Evolutionary conservation across 2,888 invertebrate genomes (phyloP).

Genomic region (Fabriciana adippe): DNA sequence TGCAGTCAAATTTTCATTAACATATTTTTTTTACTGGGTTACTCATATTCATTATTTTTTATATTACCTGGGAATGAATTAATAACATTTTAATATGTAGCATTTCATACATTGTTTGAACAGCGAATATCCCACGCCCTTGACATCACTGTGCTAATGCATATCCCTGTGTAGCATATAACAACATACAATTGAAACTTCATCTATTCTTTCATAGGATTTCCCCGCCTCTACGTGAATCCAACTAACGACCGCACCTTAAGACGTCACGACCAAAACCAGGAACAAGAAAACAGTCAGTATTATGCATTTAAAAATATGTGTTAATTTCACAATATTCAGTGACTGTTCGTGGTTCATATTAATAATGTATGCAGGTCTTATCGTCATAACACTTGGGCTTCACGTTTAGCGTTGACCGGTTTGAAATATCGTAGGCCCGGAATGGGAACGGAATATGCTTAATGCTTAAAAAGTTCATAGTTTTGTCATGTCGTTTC

Average conservation of each 20-base stretch:
- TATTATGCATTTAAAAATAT: slow-evolving; percentile 34
- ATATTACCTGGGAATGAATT: slow-evolving; percentile 16
- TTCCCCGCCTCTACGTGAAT: slow-evolving; percentile 68
- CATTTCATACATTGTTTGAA: slow-evolving; percentile 1
- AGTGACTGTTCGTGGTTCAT: slow-evolving; percentile 18
- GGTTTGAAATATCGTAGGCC: slow-evolving; percentile 4
- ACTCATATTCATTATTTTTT: slow-evolving; percentile 11
- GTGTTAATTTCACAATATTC: slow-evolving; percentile 14
- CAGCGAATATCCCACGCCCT: slow-evolving; percentile 15
- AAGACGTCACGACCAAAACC: slow-evolving; percentile 70
- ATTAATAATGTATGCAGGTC: slow-evolving; percentile 16
- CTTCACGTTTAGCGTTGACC: slow-evolving; percentile 10
- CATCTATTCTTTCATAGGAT: slow-evolving; percentile 44
- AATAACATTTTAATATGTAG: slow-evolving; percentile 7
- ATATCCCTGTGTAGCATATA: slow-evolving; percentile 9
- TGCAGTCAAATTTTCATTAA: not conserved
- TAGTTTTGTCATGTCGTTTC: not conserved
- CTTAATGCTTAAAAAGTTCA: slow-evolving; percentile 9
- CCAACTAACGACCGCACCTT: slow-evolving; percentile 66
- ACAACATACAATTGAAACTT: slow-evolving; percentile 16
- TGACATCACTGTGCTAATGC: slow-evolving; percentile 6
- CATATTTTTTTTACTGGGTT: not conserved
- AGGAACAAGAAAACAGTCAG: slow-evolving; percentile 73
- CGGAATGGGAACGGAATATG: not conserved
- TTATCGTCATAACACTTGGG: slow-evolving; percentile 6